Evolutionary conservation across 2,888 invertebrate genomes (phyloP), one percentile per base, ranked within the genome.

Genomic region (Melanargia galathea): DNA sequence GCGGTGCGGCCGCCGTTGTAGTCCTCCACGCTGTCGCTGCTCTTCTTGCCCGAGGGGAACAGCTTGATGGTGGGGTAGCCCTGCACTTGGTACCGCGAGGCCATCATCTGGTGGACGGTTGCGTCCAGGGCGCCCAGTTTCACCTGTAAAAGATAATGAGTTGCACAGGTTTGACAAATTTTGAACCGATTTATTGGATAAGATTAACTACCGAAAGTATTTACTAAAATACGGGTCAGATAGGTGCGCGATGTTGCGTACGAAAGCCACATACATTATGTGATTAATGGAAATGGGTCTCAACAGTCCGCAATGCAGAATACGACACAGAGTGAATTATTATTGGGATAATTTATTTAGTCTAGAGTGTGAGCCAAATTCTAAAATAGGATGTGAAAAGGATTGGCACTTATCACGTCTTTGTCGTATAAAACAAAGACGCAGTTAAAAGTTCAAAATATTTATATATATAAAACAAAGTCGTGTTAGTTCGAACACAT

Each of bases 11-110:
- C 99, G 3, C 99, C 99, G 75, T 97, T 96, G 86, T 97, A 99
- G 66, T 99, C 98, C 68, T 94, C 93, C 0, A 92, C 95, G 3
- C 95, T 94, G 74, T 93, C 94, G 0, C 89, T 78, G 62, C 92
- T 89, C 83, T 97, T 96, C 76, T 94, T 94, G 67, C 96, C 96
- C 0, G 95, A 93, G 0, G 94, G 87, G 92, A 99, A 99, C 86
- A 94, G 94, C 89, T 99, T 99, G 77, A 99, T 99, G 35, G 99
- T 98, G 2, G 99, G 99, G 90, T 98, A 99, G 0, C 99, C 99
- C 72, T 95, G 95, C 35, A 99, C 96, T 72, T 95, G 95, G 85
- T 96, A 99, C 78, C 96, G 94, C 70, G 93, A 92, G 0, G 98
- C 97, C 86, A 95, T 97, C 13, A 91, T 83, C 65, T 95, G 94